Evolutionary conservation across 2,888 invertebrate genomes (phyloP), one percentile per base, ranked within the genome.

Genomic region (Nebria brevicollis): DNA sequence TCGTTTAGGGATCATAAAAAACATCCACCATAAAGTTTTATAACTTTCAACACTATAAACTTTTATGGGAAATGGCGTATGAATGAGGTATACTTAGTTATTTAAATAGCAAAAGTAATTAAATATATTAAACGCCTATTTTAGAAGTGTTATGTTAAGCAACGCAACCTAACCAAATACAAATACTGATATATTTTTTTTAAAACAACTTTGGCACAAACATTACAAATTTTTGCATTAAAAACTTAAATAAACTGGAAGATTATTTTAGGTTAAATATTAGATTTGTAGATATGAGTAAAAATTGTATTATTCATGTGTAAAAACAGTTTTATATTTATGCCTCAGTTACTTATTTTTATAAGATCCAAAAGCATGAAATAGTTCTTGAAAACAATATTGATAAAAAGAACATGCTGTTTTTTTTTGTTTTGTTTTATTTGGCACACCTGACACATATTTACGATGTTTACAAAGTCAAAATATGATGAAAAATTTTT

Each of bases 131-230:
- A 54, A 54, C 13, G 54, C 54, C 54, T 54, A 54, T 54, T 54
- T 54, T 34, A 34, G 0, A 54, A 54, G 54, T 8, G 54, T 54
- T 54, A 54, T 54, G 54, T 7, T 64, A 70, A 73, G 64, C 15
- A 68, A 80, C 75, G 68, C 70, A 34, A 34, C 34, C 34, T 64
- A 75, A 80, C 54, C 70, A 75, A 78, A 74, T 79, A 79, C 74
- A 75, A 74, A 42, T 74, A 34, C 15, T 73, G 43, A 41, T 73
- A n/a, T n/a, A n/a, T 34, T 41, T 4, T 2, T 34, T 34, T 20
- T 41, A n/a, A 4, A 73, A 65, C 25, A 80, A 80, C 80, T 80
- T 80, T 80, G 80, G 80, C 80, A 80, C 80, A 80, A 80, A 80
- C 80, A 80, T 80, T 72, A 54, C 43, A 25, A n/a, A 72, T 77